Conservation (phyloP, 37 sponge, comb jelly and placozoan species). For the Halisarca cf. caerulea region DNA sequence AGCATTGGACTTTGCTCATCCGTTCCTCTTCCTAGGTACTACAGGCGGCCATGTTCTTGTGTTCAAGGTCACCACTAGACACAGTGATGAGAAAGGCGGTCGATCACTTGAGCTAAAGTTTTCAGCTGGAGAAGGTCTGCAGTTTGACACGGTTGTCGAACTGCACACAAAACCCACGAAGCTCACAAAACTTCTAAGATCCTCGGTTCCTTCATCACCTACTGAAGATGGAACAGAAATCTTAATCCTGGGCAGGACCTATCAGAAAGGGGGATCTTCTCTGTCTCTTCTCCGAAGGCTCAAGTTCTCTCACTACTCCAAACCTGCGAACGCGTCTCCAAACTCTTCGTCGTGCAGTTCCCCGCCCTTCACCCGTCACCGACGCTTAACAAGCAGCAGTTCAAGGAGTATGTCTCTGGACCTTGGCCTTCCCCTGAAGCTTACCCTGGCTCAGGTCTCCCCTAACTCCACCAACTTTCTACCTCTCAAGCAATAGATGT, state of each 20-base stretch:
- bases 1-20: constrained; percentile 25
- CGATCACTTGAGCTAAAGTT: neutral
- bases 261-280: neutral
- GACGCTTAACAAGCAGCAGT: neutral
- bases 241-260: neutral
- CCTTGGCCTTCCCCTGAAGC: neutral
- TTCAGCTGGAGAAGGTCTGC: constrained; percentile 11
- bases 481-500: constrained; percentile 2
- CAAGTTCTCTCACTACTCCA: neutral
- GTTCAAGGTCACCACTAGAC: constrained; percentile 23
- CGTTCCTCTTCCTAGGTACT: constrained; percentile 57
- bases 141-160: neutral
- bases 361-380: neutral
- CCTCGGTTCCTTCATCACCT: neutral
- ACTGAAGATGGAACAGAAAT: neutral
- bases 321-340: neutral
- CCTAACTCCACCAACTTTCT: neutral
- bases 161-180: neutral
- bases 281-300: neutral
- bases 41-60: constrained; percentile 55
- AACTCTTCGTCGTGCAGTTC: neutral
- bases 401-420: neutral
- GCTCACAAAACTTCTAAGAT: neutral
- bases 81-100: neutral
- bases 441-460: neutral